Percentiles rank a stretch among this genome's conserved stretches.
These are phyloP conservation scores for Diorhabda carinulata DNA, from an alignment of 1,140 invertebrate species.

Conservation along the genomic window DNA sequence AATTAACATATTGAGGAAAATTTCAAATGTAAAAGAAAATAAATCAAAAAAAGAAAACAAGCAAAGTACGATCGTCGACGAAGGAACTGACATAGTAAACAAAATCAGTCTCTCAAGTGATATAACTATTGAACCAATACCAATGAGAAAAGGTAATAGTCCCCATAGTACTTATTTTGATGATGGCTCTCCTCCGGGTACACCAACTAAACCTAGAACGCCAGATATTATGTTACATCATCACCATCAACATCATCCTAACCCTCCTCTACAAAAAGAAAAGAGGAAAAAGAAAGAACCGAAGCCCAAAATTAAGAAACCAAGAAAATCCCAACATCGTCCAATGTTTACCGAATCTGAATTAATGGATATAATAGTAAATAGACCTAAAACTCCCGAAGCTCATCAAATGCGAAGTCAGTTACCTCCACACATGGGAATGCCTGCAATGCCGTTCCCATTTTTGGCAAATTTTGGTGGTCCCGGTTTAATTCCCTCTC, in stretches of 20 bases:
- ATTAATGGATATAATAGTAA: slow-evolving; percentile 41
- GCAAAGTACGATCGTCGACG: slow-evolving; percentile 52
- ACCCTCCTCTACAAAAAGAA: slow-evolving; percentile 56
- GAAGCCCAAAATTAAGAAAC: slow-evolving; percentile 36
- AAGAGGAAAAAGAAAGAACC: slow-evolving; percentile 60
- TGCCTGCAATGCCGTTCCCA: slow-evolving; percentile 51
- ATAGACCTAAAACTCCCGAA: slow-evolving; percentile 64
- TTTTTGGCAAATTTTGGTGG: slow-evolving; percentile 50
- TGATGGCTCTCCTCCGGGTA: slow-evolving; percentile 56
- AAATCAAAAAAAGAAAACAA: slow-evolving; percentile 51
- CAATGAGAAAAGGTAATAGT: slow-evolving; percentile 22
- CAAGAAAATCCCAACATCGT: slow-evolving; percentile 26
- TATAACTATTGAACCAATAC: slow-evolving; percentile 46
- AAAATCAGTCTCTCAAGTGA: slow-evolving; percentile 45
- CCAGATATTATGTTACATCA: slow-evolving; percentile 51
- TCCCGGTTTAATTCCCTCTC: slow-evolving; percentile 59
- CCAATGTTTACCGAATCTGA: slow-evolving; percentile 28
- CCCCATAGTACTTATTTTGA: slow-evolving; percentile 47
- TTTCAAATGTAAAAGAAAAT: slow-evolving; percentile 68
- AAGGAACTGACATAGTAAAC: slow-evolving; percentile 38
- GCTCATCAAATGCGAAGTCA: slow-evolving; percentile 44
- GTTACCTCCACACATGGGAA: slow-evolving; percentile 41
- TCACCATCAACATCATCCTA: background rate
- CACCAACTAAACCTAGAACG: slow-evolving; percentile 55
- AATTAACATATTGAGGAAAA: slow-evolving; percentile 81